Evolutionary conservation across 2,888 invertebrate species (phyloP).

Genomic region (Craniophora ligustri): DNA sequence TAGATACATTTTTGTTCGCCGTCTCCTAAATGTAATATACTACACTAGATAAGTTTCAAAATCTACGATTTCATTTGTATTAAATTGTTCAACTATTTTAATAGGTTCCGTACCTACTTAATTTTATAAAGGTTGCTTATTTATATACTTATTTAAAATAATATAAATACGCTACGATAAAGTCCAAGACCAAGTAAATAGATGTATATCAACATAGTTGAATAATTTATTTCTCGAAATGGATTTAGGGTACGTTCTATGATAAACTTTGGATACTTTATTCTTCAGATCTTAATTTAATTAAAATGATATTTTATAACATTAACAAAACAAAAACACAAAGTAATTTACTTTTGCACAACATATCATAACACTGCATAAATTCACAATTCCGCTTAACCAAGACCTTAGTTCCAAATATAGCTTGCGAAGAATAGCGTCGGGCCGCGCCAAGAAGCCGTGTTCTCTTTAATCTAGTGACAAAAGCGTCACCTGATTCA

Average conservation of each 20-base stretch:
- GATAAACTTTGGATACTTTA: too few relatives aligned
- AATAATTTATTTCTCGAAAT: too few relatives aligned
- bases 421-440: slow-evolving; percentile 74
- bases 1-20: slow-evolving; percentile 44
- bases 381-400: slow-evolving; percentile 58
- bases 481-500: slow-evolving; percentile 88
- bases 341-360: not conserved
- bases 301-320: too few relatives aligned
- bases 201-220: too few relatives aligned
- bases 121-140: too few relatives aligned
- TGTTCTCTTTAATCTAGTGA: slow-evolving; percentile 87
- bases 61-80: slow-evolving; percentile 23
- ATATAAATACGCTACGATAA: too few relatives aligned
- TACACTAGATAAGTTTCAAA: slow-evolving; percentile 23
- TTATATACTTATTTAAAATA: too few relatives aligned
- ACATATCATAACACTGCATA: slow-evolving; percentile 44
- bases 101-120: too few relatives aligned
- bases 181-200: too few relatives aligned
- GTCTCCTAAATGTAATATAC: slow-evolving; percentile 38
- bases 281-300: too few relatives aligned
- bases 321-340: not conserved
- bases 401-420: slow-evolving; percentile 79
- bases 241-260: too few relatives aligned
- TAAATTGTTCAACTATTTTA: slow-evolving; percentile 31
- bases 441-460: slow-evolving; percentile 75